A percentile compares a stretch with the other conserved stretches of the same genome.
Evolutionary conservation across 2,113 vertebrate genomes (phyloP).

Genomic region (Dermatemys mawii): DNA sequence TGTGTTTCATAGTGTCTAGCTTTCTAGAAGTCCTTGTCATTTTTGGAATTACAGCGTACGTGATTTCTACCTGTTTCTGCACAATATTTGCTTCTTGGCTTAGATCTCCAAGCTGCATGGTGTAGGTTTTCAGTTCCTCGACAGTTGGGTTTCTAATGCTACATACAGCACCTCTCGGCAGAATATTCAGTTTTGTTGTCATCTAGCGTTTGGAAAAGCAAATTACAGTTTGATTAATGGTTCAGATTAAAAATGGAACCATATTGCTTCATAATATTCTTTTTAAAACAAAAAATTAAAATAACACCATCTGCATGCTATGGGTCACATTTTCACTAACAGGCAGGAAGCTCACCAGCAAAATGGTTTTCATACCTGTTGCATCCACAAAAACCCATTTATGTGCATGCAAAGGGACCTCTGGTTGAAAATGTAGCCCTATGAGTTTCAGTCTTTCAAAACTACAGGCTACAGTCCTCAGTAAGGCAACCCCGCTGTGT

Average conservation of each 20-base stretch:
- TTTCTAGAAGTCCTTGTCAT: neutral
- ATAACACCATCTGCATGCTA: neutral
- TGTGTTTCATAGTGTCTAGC: neutral
- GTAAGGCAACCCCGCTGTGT: neutral
- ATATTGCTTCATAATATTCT: neutral
- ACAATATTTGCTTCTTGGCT: conserved; percentile 71
- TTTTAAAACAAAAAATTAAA: neutral
- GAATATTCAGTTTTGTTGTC: conserved; percentile 59
- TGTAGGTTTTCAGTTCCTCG: conserved; percentile 83
- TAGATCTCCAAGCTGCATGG: conserved; percentile 81
- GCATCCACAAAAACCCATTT: neutral
- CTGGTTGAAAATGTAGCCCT: neutral
- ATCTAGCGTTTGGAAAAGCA: conserved; percentile 64
- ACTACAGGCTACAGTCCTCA: neutral
- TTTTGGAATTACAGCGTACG: neutral
- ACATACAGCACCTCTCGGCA: conserved; percentile 76
- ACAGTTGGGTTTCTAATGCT: conserved; percentile 75
- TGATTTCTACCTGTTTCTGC: conserved; percentile 75
- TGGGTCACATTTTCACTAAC: neutral
- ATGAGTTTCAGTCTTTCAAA: neutral
- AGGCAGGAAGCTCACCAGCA: neutral
- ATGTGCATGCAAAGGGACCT: neutral
- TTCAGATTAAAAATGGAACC: neutral
- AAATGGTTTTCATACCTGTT: neutral
- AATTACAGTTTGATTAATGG: neutral